Conservation (phyloP, 1,140 invertebrate species). For the Drosophila mauritiana region DNA sequence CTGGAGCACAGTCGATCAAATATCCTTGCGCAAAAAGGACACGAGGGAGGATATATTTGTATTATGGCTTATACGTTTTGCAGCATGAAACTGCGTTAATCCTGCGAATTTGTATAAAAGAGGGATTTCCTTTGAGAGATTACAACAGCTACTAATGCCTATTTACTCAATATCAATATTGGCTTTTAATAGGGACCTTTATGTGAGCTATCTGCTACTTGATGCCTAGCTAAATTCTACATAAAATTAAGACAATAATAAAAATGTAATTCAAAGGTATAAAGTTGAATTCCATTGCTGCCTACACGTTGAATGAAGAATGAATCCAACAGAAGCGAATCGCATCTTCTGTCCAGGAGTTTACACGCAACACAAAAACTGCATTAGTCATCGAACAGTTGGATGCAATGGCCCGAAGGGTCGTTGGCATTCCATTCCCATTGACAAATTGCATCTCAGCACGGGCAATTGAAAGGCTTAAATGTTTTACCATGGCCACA, state of each 20-base stretch:
- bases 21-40: slow-evolving; percentile 26
- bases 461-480: slow-evolving; percentile 52
- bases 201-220: too few relatives aligned
- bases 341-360: slow-evolving; percentile 8
- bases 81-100: neutral
- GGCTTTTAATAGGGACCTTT: too few relatives aligned
- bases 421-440: slow-evolving; percentile 11
- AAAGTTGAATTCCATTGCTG: too few relatives aligned
- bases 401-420: slow-evolving; percentile 28
- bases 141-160: neutral
- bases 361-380: slow-evolving; percentile 59
- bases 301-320: neutral
- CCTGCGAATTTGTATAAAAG: neutral
- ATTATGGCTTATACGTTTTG: neutral
- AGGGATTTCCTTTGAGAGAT: neutral
- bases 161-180: too few relatives aligned
- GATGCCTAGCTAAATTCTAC: too few relatives aligned
- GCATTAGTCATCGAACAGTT: slow-evolving; percentile 62
- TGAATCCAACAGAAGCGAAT: neutral
- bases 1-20: slow-evolving; percentile 8
- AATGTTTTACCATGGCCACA: slow-evolving; percentile 56
- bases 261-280: too few relatives aligned
- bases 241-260: too few relatives aligned
- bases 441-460: slow-evolving; percentile 34
- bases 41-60: slow-evolving; percentile 18